These are phyloP conservation scores for Vanessa atalanta DNA, from an alignment of 1,140 invertebrate genomes.

Conservation along the genomic window DNA sequence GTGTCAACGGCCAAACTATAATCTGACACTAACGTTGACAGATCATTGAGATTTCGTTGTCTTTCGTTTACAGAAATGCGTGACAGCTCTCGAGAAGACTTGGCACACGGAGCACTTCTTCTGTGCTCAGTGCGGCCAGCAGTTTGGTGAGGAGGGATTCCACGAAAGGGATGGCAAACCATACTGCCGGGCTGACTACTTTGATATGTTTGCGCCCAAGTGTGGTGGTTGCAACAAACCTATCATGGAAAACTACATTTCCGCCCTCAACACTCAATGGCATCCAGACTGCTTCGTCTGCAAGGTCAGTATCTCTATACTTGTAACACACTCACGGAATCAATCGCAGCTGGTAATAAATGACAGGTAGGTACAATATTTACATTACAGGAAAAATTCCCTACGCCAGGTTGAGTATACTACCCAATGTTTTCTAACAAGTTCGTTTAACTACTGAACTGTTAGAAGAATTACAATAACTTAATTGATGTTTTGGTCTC, in stretches of 20 bases:
- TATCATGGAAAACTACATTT: conserved; percentile 99
- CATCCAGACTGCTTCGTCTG: conserved; percentile 99
- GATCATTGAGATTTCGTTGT: not conserved
- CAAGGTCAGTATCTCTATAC: conserved; percentile 88
- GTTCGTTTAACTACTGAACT: conserved; percentile 3
- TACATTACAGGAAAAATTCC: not conserved
- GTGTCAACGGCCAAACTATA: conserved; percentile 43
- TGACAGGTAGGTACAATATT: conserved; percentile 45
- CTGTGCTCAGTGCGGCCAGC: conserved; percentile 98
- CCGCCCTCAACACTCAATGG: conserved; percentile 98
- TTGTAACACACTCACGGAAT: not conserved
- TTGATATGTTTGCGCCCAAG: conserved; percentile 99
- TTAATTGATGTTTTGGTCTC: conserved; percentile 43
- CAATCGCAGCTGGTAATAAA: conserved; percentile 12
- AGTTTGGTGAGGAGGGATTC: conserved; percentile 98
- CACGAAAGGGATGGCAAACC: conserved; percentile 97
- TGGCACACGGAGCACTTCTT: conserved; percentile 99
- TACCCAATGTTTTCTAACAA: not conserved
- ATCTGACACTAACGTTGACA: not conserved
- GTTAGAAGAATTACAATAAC: not conserved
- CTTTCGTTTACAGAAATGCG: conserved; percentile 93
- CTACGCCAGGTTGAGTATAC: conserved; percentile 71
- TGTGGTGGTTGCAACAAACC: conserved; percentile 98
- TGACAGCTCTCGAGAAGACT: conserved; percentile 98
- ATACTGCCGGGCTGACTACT: conserved; percentile 97